Percentiles rank a stretch among this genome's conserved stretches.
These are phyloP conservation scores for Actinia equina DNA, from an alignment of 64 coral and sea anemone species.

Conservation along the genomic window DNA sequence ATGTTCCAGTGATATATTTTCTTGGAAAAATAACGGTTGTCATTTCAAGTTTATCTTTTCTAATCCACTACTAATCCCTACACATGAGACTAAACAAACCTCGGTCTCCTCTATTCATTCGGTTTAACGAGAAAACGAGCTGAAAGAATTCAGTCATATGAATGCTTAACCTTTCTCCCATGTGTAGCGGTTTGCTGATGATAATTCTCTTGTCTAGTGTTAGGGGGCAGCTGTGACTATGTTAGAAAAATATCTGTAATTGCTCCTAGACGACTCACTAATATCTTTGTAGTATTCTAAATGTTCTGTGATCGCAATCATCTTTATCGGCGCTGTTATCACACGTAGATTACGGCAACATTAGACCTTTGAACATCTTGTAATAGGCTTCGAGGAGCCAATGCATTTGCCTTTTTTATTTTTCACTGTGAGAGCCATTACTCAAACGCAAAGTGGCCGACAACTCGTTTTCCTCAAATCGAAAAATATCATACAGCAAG, in stretches of 20 bases:
- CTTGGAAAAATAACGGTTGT: not conserved
- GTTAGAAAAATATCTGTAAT: slow-evolving; percentile 19
- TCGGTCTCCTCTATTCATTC: not conserved
- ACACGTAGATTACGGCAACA: not conserved
- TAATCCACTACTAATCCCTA: not conserved
- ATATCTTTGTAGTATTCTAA: slow-evolving; percentile 11
- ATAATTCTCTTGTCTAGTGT: not conserved
- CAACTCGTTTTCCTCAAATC: not conserved
- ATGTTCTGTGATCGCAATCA: slow-evolving; percentile 7
- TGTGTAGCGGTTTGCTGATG: slow-evolving; percentile 7
- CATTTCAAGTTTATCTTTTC: not conserved
- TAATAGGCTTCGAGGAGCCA: not conserved
- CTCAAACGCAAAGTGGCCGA: not conserved
- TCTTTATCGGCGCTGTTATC: slow-evolving; percentile 9
- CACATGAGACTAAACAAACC: not conserved
- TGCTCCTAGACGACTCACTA: slow-evolving; percentile 2
- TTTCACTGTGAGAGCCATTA: not conserved
- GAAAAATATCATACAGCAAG: not conserved
- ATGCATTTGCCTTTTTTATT: not conserved
- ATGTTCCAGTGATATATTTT: not conserved
- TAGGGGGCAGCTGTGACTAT: not conserved
- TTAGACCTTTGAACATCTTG: slow-evolving; percentile 1
- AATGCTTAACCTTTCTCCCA: slow-evolving; percentile 2
- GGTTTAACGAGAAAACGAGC: slow-evolving; percentile 5
- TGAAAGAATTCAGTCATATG: not conserved